Evolutionary conservation across 2,888 invertebrate species (phyloP), one percentile per base, ranked within the genome.

Genomic region (Thereva unica): DNA sequence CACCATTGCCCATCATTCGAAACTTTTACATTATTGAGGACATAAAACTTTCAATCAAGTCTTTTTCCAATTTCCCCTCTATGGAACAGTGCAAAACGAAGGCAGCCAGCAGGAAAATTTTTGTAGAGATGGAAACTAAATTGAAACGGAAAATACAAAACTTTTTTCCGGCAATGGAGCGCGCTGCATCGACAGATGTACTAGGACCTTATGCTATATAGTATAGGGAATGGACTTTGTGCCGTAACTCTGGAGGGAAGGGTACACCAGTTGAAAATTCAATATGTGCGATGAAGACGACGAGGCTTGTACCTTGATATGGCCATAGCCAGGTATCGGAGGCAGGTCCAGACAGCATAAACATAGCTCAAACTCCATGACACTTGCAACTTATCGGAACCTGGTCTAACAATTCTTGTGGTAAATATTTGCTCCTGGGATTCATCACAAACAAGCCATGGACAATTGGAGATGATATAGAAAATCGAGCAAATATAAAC

Each of bases 101-200:
- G 23, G 23, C 23, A 23, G 23, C 23, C 9, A 49, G 9, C 49
- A n/a, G 5, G n/a, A 38, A 53, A 53, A 53, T 53, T 53, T 10
- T 23, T 23, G 23, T 23, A 10, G 5, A 53, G 53, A 53, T 38
- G 53, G 38, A 53, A 53, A 53, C 53, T 37, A 53, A 53, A 53
- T 53, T 53, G 53, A 40, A 53, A 38, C 53, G 9, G 53, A 53
- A 53, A 53, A 53, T 53, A 53, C 53, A 53, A 53, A 53, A 23
- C 23, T 23, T 23, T 6, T 53, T 53, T 23, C 53, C 53, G n/a
- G 53, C 53, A 37, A 53, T 53, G 38, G 38, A 7, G 37, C 38
- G 23, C 23, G 1, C 1, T 23, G 2, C 53, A 53, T 9, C 38
- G 38, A 53, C 53, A 53, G 53, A 53, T 53, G 53, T 53, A 53